Evolutionary conservation across 2,888 invertebrate species (phyloP), one percentile per base, ranked within the genome.

Genomic region (Barypeithes pellucidus): DNA sequence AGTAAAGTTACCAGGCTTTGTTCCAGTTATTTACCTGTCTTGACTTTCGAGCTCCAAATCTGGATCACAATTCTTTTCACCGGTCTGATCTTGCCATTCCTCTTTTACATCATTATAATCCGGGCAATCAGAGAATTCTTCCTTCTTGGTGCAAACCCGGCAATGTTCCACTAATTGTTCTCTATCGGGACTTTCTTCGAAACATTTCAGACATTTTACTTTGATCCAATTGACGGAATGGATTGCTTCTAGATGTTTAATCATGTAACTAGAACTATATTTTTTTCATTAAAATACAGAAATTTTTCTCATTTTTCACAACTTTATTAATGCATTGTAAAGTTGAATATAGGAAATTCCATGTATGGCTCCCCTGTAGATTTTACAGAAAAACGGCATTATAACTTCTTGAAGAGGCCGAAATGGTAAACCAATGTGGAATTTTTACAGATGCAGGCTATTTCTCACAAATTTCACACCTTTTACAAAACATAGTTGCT

Each of bases 201-300:
- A 57, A 59, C 73, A 73, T 65, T 73, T 68, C 29, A 73, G 39
- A 50, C 73, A 73, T 39, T 20, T 54, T 3, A 7, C 36, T 39
- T 62, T 52, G 5, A 24, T 45, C 68, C 59, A 63, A 24, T 73
- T 60, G 8, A 68, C 14, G n/a, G 24, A 63, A 68, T 73, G 73
- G 14, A 45, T 43, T 0, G 54, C 12, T 50, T 47, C 33, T 24
- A 68, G 50, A 39, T 68, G 68, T 36, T 36, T 61, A 16, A 11
- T 33, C n/a, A 61, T 50, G 50, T 61, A n/a, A 5, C 68, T 68
- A 18, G 14, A 68, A 65, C 9, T 14, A 36, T 24, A 39, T 33
- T 24, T 33, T 16, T 59, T 16, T n/a, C 18, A 67, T n/a, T 50
- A 50, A 12, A 22, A n/a, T n/a, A n/a, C n/a, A n/a, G n/a, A n/a